Conservation (phyloP, 2,888 invertebrate species). For the Spisula solida region DNA sequence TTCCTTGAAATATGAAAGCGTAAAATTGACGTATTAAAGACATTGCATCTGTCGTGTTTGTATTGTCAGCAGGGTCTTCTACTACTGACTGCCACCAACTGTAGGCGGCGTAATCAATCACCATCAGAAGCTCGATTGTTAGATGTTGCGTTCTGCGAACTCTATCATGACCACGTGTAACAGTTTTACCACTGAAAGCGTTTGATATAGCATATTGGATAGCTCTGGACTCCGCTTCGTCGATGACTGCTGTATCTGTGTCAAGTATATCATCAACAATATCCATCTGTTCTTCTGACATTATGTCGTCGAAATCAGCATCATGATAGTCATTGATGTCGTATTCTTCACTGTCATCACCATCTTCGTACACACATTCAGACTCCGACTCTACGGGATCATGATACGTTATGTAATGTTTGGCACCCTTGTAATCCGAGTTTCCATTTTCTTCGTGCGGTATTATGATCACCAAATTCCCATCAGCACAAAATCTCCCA, state of each 20-base stretch:
- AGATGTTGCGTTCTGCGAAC: conserved; percentile 33
- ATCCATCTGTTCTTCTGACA: neutral
- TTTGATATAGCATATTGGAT: neutral
- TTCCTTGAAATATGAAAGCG: conserved; percentile 59
- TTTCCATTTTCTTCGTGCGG: neutral
- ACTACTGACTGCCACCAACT: conserved; percentile 49
- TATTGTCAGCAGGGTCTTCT: neutral
- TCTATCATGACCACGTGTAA: conserved; percentile 24
- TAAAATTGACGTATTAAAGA: conserved; percentile 58
- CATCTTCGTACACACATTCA: neutral
- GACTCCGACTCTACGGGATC: neutral
- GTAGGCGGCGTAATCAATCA: conserved; percentile 65
- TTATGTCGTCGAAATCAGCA: neutral
- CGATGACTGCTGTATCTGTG: neutral
- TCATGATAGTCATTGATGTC: neutral
- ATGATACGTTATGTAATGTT: neutral
- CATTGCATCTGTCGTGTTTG: conserved; percentile 20
- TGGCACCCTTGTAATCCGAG: neutral
- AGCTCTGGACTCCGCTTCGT: neutral
- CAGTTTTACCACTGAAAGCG: conserved; percentile 26
- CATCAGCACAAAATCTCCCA: conserved; percentile 33
- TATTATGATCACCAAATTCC: conserved; percentile 4
- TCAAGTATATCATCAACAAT: neutral
- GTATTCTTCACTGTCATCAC: neutral
- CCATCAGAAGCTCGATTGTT: conserved; percentile 64